These are phyloP conservation scores for Dasyornis broadbenti DNA, from an alignment of 2,113 vertebrate species.

Conservation along the genomic window DNA sequence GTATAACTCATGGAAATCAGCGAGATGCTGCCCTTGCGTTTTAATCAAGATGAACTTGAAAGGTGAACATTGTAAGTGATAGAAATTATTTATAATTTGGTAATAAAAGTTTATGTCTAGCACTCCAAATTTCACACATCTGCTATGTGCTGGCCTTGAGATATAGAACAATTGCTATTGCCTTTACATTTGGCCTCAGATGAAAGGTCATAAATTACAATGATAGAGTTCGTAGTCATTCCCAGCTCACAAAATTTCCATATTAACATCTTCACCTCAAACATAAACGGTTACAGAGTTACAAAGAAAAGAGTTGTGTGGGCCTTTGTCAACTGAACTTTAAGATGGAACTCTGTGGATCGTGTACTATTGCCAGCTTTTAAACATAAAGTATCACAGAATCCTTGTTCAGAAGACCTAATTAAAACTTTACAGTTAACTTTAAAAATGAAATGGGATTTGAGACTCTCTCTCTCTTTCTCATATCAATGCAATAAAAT, in stretches of 20 bases:
- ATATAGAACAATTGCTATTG: slow-evolving; percentile 77
- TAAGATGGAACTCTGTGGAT: slow-evolving; percentile 39
- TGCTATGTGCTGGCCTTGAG: slow-evolving; percentile 75
- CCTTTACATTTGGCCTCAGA: slow-evolving; percentile 77
- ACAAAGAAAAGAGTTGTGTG: slow-evolving; percentile 63
- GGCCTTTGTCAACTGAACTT: slow-evolving; percentile 70
- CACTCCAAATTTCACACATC: slow-evolving; percentile 76
- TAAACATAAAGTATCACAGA: background rate
- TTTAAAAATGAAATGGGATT: slow-evolving; percentile 57
- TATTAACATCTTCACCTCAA: slow-evolving; percentile 81
- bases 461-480: background rate
- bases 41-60: slow-evolving; percentile 84
- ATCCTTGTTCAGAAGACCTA: slow-evolving; percentile 42
- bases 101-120: slow-evolving; percentile 84
- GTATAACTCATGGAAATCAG: slow-evolving; percentile 53
- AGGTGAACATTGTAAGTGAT: slow-evolving; percentile 78
- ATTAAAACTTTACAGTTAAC: slow-evolving; percentile 64
- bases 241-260: slow-evolving; percentile 75
- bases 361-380: background rate
- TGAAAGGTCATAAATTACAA: slow-evolving; percentile 79
- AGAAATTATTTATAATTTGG: slow-evolving; percentile 87
- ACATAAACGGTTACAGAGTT: slow-evolving; percentile 78
- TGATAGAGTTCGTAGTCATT: slow-evolving; percentile 63
- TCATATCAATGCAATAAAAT: slow-evolving; percentile 29
- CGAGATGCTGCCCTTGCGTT: slow-evolving; percentile 71